A percentile compares a stretch with the other conserved stretches of the same genome.
These are phyloP conservation scores for Diarsia mendica DNA, from an alignment of 2,888 invertebrate species.

Conservation along the genomic window DNA sequence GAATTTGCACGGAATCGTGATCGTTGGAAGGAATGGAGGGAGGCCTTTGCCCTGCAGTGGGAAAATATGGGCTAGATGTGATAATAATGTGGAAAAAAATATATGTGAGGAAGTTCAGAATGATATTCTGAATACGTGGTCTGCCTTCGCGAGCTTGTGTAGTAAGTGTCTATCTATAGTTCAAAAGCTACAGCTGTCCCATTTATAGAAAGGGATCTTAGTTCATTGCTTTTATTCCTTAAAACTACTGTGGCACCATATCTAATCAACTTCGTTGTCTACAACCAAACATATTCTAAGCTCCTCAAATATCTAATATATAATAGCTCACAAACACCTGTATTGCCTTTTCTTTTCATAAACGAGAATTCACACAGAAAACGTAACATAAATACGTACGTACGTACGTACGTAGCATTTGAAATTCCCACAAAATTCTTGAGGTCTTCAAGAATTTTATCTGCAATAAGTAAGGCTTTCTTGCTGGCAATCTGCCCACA, in stretches of 20 bases:
- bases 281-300: neutral
- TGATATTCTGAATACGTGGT: too few relatives aligned
- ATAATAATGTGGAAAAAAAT: too few relatives aligned
- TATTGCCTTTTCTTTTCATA: neutral
- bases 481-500: constrained; percentile 45
- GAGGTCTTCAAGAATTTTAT: constrained; percentile 28
- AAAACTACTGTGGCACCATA: neutral
- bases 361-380: neutral
- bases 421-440: constrained; percentile 3
- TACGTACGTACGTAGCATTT: too few relatives aligned
- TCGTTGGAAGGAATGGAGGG: too few relatives aligned
- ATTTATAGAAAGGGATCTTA: neutral
- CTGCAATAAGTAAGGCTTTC: constrained; percentile 16
- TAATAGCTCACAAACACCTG: neutral
- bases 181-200: neutral
- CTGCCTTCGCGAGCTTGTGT: too few relatives aligned
- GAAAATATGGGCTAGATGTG: too few relatives aligned
- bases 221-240: neutral
- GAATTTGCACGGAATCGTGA: too few relatives aligned
- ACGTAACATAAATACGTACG: too few relatives aligned
- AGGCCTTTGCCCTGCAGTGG: too few relatives aligned
- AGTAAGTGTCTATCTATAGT: too few relatives aligned
- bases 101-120: too few relatives aligned
- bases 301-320: neutral
- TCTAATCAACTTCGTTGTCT: neutral